A percentile compares a stretch with the other conserved stretches of the same genome.
These are phyloP conservation scores for Strix occidentalis DNA, from an alignment of 2,797 vertebrate genomes.

Conservation along the genomic window DNA sequence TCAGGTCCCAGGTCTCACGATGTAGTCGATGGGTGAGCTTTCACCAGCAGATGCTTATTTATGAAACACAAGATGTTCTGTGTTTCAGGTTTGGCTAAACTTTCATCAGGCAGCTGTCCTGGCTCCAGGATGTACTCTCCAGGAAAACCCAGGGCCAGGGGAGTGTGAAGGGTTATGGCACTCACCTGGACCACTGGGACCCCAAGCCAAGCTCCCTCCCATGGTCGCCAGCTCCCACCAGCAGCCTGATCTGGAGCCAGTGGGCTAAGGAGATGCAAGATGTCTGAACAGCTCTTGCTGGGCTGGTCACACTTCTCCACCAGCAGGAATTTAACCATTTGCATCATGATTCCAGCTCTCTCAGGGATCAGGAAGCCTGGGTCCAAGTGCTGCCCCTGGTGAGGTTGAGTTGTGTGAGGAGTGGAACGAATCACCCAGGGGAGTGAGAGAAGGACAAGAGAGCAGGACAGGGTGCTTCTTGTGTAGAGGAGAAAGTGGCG, in stretches of 20 bases:
- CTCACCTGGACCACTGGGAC: background rate
- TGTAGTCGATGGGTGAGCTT: rapidly evolving
- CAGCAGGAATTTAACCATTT: background rate
- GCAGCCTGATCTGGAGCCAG: background rate
- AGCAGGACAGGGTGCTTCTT: background rate
- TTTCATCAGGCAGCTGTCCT: background rate
- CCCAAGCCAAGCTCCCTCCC: background rate
- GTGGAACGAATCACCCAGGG: background rate
- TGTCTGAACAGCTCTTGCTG: background rate
- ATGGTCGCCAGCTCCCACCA: background rate
- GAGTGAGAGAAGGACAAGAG: background rate
- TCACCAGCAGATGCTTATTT: background rate
- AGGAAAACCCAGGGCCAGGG: background rate
- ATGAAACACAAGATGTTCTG: background rate
- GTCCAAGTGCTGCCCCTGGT: background rate
- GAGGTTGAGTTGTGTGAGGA: background rate
- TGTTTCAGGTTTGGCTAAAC: background rate
- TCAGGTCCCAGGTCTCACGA: background rate
- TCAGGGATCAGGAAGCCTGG: background rate
- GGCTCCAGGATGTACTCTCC: background rate
- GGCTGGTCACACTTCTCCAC: background rate
- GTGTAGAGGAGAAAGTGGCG: background rate
- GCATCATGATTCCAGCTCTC: background rate
- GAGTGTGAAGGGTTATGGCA: background rate
- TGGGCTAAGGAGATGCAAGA: background rate